A percentile compares a stretch with the other conserved stretches of the same genome.
Evolutionary conservation across 2,113 vertebrate genomes (phyloP).

Genomic region (Hassar affinis): DNA sequence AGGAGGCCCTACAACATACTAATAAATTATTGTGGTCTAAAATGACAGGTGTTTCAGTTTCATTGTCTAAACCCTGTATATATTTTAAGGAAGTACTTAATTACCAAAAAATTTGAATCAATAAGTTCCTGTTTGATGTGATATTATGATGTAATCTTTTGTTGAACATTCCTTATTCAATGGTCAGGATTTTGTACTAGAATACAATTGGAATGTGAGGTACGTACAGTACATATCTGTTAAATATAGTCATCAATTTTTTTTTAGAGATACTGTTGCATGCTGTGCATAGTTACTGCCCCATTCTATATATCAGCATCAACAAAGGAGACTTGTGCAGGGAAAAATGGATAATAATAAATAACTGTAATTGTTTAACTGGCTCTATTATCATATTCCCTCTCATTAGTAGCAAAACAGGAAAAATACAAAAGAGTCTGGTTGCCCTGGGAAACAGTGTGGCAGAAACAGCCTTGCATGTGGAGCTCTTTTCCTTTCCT

Average conservation of each 20-base stretch:
- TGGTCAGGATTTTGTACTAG: background rate
- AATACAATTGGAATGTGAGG: background rate
- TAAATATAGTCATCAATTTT: background rate
- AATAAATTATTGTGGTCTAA: no score
- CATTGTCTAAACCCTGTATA: no score
- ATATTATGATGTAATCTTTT: background rate
- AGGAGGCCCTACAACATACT: no score
- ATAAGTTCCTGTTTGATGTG: background rate
- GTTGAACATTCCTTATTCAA: background rate
- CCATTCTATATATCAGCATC: conserved; percentile 25
- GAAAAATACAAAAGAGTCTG: conserved; percentile 45
- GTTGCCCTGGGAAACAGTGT: conserved; percentile 53
- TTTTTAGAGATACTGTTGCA: conserved; percentile 1
- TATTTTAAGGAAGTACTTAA: no score
- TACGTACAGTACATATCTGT: background rate
- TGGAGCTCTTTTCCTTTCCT: background rate
- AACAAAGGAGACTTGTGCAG: background rate
- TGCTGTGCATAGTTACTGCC: conserved; percentile 18
- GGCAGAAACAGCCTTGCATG: conserved; percentile 40
- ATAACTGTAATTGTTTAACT: conserved; percentile 44
- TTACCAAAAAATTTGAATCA: no score
- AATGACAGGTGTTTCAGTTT: no score
- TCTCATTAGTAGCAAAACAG: conserved; percentile 31
- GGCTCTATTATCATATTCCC: conserved; percentile 36
- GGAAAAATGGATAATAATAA: conserved; percentile 38